Conservation (phyloP, 2,797 vertebrate genomes). For the Halcyon chelicuti region DNA sequence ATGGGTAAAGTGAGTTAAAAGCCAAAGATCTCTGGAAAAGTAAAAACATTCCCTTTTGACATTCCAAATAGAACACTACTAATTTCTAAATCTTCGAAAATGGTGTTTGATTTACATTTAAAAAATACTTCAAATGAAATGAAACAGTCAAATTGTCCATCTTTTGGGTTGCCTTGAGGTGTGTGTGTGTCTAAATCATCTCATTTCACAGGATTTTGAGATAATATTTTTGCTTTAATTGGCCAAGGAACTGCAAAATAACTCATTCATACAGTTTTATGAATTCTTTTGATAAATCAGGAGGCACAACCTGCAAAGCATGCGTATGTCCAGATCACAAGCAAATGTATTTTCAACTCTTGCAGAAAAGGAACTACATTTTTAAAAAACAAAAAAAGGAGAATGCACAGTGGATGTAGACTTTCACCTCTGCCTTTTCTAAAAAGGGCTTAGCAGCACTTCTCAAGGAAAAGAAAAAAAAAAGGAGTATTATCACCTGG, state of each 20-base stretch:
- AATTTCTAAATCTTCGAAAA: neutral
- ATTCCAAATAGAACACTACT: neutral
- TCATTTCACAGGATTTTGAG: neutral
- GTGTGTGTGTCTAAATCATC: neutral
- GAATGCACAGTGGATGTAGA: neutral
- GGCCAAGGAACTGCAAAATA: neutral
- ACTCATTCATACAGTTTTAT: neutral
- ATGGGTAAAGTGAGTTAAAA: neutral
- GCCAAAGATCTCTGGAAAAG: neutral
- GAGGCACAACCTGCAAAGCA: neutral
- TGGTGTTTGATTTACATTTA: neutral
- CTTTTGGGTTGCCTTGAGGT: neutral
- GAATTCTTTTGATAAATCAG: neutral
- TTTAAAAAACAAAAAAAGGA: neutral
- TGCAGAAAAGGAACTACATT: neutral
- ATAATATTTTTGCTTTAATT: neutral
- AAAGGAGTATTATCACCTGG: neutral
- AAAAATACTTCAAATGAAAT: neutral
- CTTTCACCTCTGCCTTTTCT: neutral
- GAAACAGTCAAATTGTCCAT: neutral
- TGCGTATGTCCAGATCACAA: neutral
- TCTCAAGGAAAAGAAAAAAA: neutral
- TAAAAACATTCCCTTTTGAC: neutral
- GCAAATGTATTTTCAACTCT: neutral
- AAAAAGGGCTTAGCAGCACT: neutral